phyloP scores from a whole-genome alignment of 1,140 invertebrate species.

The Bombus superbus region DNA sequence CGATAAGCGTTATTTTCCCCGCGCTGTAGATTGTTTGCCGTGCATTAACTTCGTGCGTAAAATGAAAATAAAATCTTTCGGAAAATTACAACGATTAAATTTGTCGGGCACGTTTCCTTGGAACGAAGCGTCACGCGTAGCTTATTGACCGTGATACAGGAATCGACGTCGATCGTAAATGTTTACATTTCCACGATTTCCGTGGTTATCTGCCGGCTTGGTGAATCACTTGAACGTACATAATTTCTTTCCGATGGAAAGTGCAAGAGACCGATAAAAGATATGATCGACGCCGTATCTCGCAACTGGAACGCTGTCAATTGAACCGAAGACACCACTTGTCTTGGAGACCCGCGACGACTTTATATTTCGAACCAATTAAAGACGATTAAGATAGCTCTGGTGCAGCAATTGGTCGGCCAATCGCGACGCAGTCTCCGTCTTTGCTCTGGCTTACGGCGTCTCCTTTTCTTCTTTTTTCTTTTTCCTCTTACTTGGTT shows the following conservation, averaged over 20 bases:
- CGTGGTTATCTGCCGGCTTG: slow-evolving; percentile 4
- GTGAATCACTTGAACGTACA: slow-evolving; percentile 1
- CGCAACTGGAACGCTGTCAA: slow-evolving; percentile 53
- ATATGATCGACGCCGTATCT: slow-evolving; percentile 45
- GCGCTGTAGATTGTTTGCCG: background rate
- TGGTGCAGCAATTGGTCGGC: slow-evolving; percentile 69
- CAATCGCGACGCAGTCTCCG: slow-evolving; percentile 30
- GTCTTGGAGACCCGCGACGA: slow-evolving; percentile 57
- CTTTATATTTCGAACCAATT: slow-evolving; percentile 73
- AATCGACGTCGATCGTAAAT: background rate
- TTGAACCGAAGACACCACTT: slow-evolving; percentile 62
- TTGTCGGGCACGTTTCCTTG: background rate
- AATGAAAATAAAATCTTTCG: background rate
- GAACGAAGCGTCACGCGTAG: background rate
- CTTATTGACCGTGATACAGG: background rate
- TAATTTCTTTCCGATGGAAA: slow-evolving; percentile 11
- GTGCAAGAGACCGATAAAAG: slow-evolving; percentile 46
- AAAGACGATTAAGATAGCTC: slow-evolving; percentile 74
- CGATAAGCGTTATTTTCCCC: slow-evolving; percentile 41
- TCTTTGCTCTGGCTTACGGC: background rate
- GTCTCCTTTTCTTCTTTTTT: background rate
- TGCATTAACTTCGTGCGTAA: background rate
- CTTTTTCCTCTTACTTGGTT: background rate
- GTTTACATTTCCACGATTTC: background rate
- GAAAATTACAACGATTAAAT: background rate